A percentile compares a stretch with the other conserved stretches of the same genome.
phyloP scores from a whole-genome alignment of 2,797 vertebrate species.

The Syngnathus rostellatus region DNA sequence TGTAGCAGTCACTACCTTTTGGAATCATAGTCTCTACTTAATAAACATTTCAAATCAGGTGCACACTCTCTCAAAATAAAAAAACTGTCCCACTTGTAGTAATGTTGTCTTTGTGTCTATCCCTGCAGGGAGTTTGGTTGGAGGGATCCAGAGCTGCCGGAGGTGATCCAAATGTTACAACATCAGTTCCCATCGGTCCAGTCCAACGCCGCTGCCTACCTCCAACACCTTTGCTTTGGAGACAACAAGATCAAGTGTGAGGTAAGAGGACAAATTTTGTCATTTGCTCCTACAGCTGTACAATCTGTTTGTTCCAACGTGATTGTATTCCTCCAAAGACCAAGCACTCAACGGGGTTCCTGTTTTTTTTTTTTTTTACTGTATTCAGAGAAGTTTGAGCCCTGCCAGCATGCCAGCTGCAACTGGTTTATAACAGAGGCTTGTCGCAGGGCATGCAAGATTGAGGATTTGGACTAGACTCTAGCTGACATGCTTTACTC shows the following conservation, averaged over 20 bases:
- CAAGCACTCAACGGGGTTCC: not conserved
- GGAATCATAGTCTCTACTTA: too few relatives aligned
- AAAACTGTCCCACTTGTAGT: constrained; percentile 3
- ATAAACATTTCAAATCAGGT: not conserved
- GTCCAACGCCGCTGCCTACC: constrained; percentile 94
- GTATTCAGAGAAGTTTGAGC: not conserved
- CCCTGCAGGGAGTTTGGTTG: constrained; percentile 91
- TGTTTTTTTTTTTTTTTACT: not conserved
- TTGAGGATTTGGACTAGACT: constrained; percentile 3
- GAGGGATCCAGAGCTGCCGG: constrained; percentile 97
- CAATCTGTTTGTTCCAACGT: not conserved
- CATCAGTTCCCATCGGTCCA: constrained; percentile 99
- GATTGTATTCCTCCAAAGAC: not conserved
- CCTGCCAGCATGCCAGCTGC: not conserved
- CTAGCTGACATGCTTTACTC: not conserved
- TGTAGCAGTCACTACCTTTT: not conserved
- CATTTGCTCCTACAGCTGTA: not conserved
- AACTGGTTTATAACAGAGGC: constrained; percentile 2
- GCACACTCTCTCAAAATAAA: constrained; percentile 5
- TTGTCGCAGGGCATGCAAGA: not conserved
- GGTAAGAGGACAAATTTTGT: constrained; percentile 50
- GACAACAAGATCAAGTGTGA: constrained; percentile 99
- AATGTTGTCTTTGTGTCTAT: constrained; percentile 11
- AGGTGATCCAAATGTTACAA: constrained; percentile 99
- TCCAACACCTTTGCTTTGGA: constrained; percentile 97